phyloP scores from a whole-genome alignment of 2,113 vertebrate species.

The Urocynchramus pylzowi region DNA sequence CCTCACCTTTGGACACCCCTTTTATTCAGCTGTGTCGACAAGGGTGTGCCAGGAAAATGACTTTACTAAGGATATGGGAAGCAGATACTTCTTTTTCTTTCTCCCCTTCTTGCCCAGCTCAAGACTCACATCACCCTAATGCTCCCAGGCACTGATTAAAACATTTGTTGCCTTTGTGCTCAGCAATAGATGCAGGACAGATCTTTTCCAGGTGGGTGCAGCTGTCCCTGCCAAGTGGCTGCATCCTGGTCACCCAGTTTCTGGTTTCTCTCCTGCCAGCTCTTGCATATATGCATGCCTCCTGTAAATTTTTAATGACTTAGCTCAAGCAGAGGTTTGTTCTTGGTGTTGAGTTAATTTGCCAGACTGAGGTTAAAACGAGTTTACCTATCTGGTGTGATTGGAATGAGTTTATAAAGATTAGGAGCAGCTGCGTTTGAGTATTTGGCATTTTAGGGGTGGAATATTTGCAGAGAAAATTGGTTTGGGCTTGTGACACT shows the following conservation, averaged over 20 bases:
- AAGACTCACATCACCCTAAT: background rate
- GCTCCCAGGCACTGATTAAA: background rate
- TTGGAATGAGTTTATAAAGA: background rate
- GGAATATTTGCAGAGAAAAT: background rate
- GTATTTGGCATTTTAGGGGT: background rate
- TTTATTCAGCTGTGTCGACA: background rate
- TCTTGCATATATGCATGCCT: background rate
- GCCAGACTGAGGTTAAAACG: background rate
- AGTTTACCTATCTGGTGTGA: background rate
- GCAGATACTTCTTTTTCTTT: background rate
- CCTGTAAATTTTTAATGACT: background rate
- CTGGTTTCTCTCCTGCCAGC: background rate
- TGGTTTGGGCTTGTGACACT: background rate
- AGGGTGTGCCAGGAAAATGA: background rate
- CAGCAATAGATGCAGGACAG: background rate
- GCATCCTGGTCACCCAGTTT: background rate
- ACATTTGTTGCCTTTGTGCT: background rate
- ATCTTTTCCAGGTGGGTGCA: background rate
- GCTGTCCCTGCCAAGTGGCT: background rate
- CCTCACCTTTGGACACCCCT: background rate
- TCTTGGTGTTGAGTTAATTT: background rate
- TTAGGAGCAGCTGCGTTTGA: background rate
- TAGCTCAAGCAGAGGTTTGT: background rate
- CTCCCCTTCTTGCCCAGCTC: background rate
- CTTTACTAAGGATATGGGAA: background rate